Base-by-base conservation (phyloP, 1,140 invertebrate genomes). In the Batillaria attramentaria region DNA sequence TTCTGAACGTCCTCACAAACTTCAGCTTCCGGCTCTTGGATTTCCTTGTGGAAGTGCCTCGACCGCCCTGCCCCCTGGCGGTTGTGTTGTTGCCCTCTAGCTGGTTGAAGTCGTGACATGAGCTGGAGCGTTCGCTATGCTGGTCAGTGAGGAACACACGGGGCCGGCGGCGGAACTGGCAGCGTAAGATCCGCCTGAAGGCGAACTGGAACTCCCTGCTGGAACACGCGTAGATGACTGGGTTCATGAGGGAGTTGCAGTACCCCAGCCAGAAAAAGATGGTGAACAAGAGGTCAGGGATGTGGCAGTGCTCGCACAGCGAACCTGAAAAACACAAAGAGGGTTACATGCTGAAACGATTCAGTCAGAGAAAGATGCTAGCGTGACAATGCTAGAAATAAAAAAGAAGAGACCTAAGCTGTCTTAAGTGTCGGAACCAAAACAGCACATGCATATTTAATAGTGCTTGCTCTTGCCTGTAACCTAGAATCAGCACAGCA, bases 161-260 rank as follows among this genome's bases (percentile, higher is more conserved):
- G 3, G 79, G 82, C 37, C 81, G 79, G 6, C 78, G 31, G n/a
- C 78, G 54, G 70, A 75, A 83, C 65, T 75, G 72, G 62, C 84
- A 87, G 37, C 69, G 73, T 18, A 87, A 65, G 33, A 86, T 84
- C 42, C 79, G 66, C 10, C 81, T 74, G 75, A 92, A 92, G 33
- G 91, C 91, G 54, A 97, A 95, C 92, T 97, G 93, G 91, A 99
- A 99, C 90, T 99, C 97, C 88, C 95, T 93, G 90, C 96, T 98
- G 95, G 97, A 98, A 87, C 96, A 98, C 2, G 97, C 97, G 91
- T 99, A 99, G 85, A 99, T 99, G 72, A 98, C 95, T 1, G 97
- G 97, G 92, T 98, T 99, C 96, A 99, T 97, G 43, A 96, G 95
- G 37, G 87, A 88, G 78, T 91, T 91, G 72, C 85, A 88, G 79